These are phyloP conservation scores for Urechis unicinctus DNA, from an alignment of 2,888 invertebrate species.

Conservation along the genomic window DNA sequence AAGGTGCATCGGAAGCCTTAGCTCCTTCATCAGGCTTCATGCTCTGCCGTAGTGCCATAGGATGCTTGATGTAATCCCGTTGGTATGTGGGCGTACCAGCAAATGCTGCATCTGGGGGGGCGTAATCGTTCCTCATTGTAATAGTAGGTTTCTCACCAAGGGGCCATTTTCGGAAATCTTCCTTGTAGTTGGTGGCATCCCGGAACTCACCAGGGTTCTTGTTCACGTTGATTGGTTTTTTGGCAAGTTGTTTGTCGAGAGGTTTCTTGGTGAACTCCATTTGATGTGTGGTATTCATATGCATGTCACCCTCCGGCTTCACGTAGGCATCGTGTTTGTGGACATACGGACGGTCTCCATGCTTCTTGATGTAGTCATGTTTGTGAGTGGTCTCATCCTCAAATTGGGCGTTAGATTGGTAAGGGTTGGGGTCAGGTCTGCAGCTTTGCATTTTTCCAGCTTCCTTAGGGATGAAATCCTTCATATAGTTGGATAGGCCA, in stretches of 20 bases:
- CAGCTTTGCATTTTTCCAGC: slow-evolving; percentile 21
- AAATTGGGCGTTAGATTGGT: slow-evolving; percentile 17
- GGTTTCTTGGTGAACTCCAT: slow-evolving; percentile 38
- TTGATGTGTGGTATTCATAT: slow-evolving; percentile 43
- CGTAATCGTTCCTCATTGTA: slow-evolving; percentile 34
- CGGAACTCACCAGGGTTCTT: slow-evolving; percentile 44
- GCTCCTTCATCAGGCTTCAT: slow-evolving; percentile 39
- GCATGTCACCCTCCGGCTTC: slow-evolving; percentile 45
- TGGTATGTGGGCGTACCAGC: slow-evolving; percentile 45
- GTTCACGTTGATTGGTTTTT: slow-evolving; percentile 38
- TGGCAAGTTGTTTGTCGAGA: slow-evolving; percentile 15
- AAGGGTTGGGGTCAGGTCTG: slow-evolving; percentile 12
- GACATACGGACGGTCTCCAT: slow-evolving; percentile 24
- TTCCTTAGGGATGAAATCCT: slow-evolving; percentile 29
- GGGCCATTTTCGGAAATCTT: slow-evolving; percentile 42
- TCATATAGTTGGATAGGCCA: slow-evolving; percentile 42
- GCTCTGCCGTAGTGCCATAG: slow-evolving; percentile 23
- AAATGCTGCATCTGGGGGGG: slow-evolving; percentile 44
- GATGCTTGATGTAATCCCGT: slow-evolving; percentile 36
- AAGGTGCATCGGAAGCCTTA: slow-evolving; percentile 34
- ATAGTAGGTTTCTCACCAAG: slow-evolving; percentile 20
- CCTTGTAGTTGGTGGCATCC: slow-evolving; percentile 41
- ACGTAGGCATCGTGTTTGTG: slow-evolving; percentile 33
- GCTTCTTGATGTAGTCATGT: slow-evolving; percentile 24
- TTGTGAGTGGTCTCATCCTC: slow-evolving; percentile 28